These are phyloP conservation scores for Amitus sp. DNA, from an alignment of 2,888 invertebrate species.

Conservation along the genomic window DNA sequence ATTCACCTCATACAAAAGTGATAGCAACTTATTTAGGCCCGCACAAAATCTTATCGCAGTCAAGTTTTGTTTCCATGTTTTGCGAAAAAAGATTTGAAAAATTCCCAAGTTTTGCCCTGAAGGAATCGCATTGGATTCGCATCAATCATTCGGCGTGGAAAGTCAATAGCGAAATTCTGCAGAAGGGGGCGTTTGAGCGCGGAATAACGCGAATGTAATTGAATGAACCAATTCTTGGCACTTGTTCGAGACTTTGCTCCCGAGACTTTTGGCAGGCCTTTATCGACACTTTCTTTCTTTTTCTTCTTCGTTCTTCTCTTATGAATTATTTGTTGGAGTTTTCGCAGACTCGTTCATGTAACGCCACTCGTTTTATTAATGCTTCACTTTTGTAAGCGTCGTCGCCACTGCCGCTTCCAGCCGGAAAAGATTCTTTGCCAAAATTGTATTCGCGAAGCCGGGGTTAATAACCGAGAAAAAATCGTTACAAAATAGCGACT, in stretches of 20 bases:
- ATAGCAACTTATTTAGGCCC: no score
- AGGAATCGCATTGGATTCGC: constrained; percentile 9
- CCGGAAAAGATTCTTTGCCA: neutral
- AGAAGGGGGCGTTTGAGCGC: constrained; percentile 9
- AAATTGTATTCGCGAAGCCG: neutral
- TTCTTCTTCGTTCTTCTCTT: neutral
- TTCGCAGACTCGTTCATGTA: neutral
- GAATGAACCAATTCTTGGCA: constrained; percentile 21
- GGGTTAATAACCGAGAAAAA: no score
- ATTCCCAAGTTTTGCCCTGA: neutral
- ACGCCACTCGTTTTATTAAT: neutral
- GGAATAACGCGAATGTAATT: constrained; percentile 28
- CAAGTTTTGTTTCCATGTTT: no score
- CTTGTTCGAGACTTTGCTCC: constrained; percentile 17
- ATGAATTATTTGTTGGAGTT: neutral
- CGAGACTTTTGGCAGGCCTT: constrained; percentile 25
- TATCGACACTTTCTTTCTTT: constrained; percentile 18
- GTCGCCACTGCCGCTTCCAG: neutral
- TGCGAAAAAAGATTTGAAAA: no score
- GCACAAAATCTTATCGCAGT: no score
- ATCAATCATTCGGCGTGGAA: constrained; percentile 16
- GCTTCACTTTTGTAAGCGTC: neutral
- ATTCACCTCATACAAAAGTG: no score
- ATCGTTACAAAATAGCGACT: no score
- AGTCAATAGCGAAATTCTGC: neutral